Evolutionary conservation across 2,797 vertebrate species (phyloP).

Genomic region (Brachyrhaphis roseni): DNA sequence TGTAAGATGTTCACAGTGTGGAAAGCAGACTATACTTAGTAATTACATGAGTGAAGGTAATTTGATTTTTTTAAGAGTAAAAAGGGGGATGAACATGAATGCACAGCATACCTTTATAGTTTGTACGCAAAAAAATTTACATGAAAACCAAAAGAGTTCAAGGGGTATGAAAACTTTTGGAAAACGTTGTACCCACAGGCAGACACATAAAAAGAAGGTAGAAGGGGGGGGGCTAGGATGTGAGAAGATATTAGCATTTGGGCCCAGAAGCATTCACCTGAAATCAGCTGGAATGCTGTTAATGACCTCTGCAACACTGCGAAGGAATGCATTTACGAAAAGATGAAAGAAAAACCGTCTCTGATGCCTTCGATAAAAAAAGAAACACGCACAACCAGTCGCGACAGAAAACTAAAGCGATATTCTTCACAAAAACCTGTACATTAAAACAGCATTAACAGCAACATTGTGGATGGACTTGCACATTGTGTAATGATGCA

Average conservation of each 20-base stretch:
- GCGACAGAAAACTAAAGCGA: background rate
- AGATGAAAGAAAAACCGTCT: constrained; percentile 36
- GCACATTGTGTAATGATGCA: constrained; percentile 62
- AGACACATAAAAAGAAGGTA: background rate
- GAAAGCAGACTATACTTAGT: background rate
- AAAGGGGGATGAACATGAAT: background rate
- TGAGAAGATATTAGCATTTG: constrained; percentile 22
- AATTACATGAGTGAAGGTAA: background rate
- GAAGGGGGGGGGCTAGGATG: background rate
- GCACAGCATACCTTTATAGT: background rate
- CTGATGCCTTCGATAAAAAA: background rate
- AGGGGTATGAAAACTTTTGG: background rate
- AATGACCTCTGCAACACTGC: constrained; percentile 42
- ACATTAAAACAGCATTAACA: background rate
- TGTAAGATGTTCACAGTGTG: background rate
- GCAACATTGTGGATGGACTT: constrained; percentile 13
- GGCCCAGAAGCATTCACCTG: constrained; percentile 39
- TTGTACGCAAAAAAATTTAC: background rate
- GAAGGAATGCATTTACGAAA: constrained; percentile 46
- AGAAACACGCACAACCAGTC: constrained; percentile 1
- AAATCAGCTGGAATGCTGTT: constrained; percentile 45
- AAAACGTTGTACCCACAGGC: background rate
- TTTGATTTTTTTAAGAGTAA: background rate
- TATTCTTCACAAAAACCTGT: constrained; percentile 24
- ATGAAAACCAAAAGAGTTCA: constrained; percentile 19